These are phyloP conservation scores for Eupithecia subfuscata DNA, from an alignment of 2,888 invertebrate genomes.

Conservation along the genomic window DNA sequence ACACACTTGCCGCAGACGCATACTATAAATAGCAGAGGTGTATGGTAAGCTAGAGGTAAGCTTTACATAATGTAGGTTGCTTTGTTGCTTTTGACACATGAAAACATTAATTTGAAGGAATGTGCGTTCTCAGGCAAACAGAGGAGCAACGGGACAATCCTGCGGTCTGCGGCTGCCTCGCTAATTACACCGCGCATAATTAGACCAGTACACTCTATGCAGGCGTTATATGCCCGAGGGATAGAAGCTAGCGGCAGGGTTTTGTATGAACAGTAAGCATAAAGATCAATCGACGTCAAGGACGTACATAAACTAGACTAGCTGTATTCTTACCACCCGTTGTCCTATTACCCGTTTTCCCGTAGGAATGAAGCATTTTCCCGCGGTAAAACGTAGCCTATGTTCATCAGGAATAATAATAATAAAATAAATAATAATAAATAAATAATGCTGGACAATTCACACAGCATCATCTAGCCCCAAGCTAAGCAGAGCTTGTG, in stretches of 20 bases:
- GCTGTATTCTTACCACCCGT: too few species aligned
- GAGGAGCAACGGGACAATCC: slow-evolving; percentile 55
- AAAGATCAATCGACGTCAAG: too few species aligned
- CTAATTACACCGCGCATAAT: slow-evolving; percentile 70
- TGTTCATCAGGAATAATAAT: too few species aligned
- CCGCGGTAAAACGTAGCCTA: too few species aligned
- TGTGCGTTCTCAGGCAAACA: slow-evolving; percentile 37
- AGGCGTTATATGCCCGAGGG: slow-evolving; percentile 20
- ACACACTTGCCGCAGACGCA: neutral
- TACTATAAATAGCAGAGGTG: neutral
- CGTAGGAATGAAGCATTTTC: too few species aligned
- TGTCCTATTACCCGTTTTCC: too few species aligned
- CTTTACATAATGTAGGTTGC: neutral
- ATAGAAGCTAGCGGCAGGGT: slow-evolving; percentile 6
- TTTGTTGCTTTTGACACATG: slow-evolving; percentile 6
- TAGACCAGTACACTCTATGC: slow-evolving; percentile 51
- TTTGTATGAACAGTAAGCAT: slow-evolving; percentile 16
- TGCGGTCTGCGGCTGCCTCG: slow-evolving; percentile 54
- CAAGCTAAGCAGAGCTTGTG: too few species aligned
- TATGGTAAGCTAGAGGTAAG: too few species aligned
- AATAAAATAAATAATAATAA: too few species aligned
- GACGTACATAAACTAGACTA: too few species aligned
- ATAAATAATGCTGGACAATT: too few species aligned
- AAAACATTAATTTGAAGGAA: slow-evolving; percentile 37
- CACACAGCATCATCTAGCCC: too few species aligned